Evolutionary conservation across 2,797 vertebrate genomes (phyloP).

Genomic region (Anabas testudineus): DNA sequence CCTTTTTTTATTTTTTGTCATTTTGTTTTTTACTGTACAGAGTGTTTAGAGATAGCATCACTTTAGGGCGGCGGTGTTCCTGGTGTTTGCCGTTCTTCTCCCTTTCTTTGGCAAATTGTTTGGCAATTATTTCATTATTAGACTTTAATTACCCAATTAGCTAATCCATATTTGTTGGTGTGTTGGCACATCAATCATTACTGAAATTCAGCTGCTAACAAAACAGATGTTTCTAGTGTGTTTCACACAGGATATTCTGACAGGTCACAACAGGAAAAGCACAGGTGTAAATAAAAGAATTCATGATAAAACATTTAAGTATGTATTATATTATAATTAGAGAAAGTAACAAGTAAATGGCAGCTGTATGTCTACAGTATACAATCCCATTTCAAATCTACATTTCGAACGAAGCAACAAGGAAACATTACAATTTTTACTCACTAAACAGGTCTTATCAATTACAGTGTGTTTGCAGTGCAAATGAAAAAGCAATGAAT

Average conservation of each 20-base stretch:
- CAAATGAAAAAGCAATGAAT: slow-evolving; percentile 27
- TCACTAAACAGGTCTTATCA: slow-evolving; percentile 3
- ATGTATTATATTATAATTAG: background rate
- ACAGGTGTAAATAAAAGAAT: background rate
- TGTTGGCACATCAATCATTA: background rate
- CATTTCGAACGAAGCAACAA: slow-evolving; percentile 20
- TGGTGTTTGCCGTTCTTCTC: background rate
- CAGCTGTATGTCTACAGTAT: background rate
- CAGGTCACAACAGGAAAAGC: background rate
- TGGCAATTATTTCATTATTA: background rate
- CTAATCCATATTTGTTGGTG: background rate
- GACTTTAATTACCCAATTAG: background rate
- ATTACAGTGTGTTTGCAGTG: slow-evolving; percentile 15
- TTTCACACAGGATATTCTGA: slow-evolving; percentile 1
- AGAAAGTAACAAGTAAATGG: background rate
- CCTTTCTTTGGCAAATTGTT: slow-evolving; percentile 1
- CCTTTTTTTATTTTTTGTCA: slow-evolving; percentile 26
- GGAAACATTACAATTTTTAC: slow-evolving; percentile 21
- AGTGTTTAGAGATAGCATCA: background rate
- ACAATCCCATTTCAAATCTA: no score
- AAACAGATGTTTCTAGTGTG: background rate
- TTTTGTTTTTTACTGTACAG: slow-evolving; percentile 16
- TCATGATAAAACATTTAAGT: no score
- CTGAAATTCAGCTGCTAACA: background rate
- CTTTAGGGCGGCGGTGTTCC: background rate